Evolutionary conservation across 2,113 vertebrate species (phyloP).

Genomic region (Mionectes macconnelli): DNA sequence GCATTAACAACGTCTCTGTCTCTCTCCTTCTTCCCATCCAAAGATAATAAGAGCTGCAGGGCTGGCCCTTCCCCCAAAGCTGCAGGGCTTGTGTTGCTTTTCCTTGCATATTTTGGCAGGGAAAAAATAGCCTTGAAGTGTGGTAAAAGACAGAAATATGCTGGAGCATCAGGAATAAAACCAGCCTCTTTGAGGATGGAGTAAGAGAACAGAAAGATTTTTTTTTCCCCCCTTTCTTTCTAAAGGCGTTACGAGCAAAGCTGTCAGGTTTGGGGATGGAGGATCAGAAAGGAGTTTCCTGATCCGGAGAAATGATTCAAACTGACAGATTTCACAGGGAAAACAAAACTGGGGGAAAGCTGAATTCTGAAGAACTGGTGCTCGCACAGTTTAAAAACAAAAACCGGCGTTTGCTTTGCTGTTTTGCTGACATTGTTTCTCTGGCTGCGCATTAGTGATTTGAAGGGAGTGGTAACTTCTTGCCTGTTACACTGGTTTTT

Average conservation of each 20-base stretch:
- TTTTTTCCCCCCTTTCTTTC: neutral
- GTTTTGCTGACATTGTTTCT: neutral
- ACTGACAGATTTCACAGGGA: conserved; percentile 1
- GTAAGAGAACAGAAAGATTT: neutral
- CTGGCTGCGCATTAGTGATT: neutral
- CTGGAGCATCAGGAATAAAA: conserved; percentile 36
- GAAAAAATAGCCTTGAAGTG: conserved; percentile 43
- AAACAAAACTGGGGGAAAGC: neutral
- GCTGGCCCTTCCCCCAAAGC: conserved; percentile 41
- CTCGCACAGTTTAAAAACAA: neutral
- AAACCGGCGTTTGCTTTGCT: neutral
- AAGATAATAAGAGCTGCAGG: conserved; percentile 52
- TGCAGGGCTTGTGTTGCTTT: conserved; percentile 33
- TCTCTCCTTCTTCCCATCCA: conserved; percentile 33
- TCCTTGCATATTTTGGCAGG: conserved; percentile 52
- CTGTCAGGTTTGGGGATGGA: neutral
- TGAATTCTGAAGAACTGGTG: neutral
- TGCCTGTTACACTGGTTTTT: neutral
- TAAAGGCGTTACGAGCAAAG: neutral
- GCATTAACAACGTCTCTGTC: conserved; percentile 25
- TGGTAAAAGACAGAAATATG: conserved; percentile 19
- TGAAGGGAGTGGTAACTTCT: neutral
- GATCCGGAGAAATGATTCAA: neutral
- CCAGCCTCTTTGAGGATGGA: neutral
- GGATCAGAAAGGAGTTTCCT: neutral